Evolutionary conservation across 2,797 vertebrate species (phyloP).

Genomic region (Podarcis lilfordi): DNA sequence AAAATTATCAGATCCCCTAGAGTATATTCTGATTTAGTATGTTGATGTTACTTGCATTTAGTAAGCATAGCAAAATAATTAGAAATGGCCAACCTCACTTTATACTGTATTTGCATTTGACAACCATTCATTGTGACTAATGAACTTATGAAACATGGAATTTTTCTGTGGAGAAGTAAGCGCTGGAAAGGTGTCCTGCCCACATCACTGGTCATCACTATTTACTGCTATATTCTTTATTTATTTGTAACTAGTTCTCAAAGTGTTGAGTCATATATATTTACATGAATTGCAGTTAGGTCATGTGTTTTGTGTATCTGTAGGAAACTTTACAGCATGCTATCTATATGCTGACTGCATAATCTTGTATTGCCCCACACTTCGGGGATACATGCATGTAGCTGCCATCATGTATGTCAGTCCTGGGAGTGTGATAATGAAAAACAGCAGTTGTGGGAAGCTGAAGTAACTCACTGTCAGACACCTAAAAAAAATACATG

Average conservation of each 20-base stretch:
- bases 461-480: background rate
- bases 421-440: background rate
- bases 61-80: too few species aligned
- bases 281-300: background rate
- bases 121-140: too few species aligned
- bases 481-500: too few species aligned
- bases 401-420: background rate
- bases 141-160: too few species aligned
- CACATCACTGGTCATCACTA: too few species aligned
- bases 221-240: background rate
- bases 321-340: background rate
- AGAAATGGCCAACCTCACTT: too few species aligned
- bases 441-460: background rate
- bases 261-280: background rate
- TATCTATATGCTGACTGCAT: background rate
- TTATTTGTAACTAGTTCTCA: background rate
- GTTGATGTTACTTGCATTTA: too few species aligned
- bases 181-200: too few species aligned
- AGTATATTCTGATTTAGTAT: too few species aligned
- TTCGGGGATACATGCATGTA: background rate
- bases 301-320: background rate
- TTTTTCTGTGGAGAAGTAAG: too few species aligned
- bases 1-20: too few species aligned
- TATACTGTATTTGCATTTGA: too few species aligned
- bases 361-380: background rate